Percentiles rank a stretch among this genome's conserved stretches.
phyloP scores from a whole-genome alignment of 2,113 vertebrate species.

The Meles meles region DNA sequence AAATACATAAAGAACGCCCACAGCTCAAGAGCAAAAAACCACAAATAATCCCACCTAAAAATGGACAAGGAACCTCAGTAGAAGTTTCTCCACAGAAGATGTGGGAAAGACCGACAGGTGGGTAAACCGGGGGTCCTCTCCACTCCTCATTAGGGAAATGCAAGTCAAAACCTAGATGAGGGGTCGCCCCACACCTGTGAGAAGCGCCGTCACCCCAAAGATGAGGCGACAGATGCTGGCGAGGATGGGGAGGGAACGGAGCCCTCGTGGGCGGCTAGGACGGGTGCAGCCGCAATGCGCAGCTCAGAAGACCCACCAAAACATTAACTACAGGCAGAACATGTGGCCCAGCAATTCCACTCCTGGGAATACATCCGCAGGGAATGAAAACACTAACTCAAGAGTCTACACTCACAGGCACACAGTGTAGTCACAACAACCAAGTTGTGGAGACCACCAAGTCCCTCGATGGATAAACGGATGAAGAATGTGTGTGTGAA shows the following conservation, averaged over 20 bases:
- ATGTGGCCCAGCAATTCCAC: no score
- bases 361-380: not conserved
- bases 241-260: not conserved
- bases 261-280: not conserved
- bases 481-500: not conserved
- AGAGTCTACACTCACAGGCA: not conserved
- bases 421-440: not conserved
- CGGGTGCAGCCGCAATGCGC: fast-evolving
- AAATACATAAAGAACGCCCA: not conserved
- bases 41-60: not conserved
- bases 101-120: not conserved
- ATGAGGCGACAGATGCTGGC: not conserved
- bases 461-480: not conserved
- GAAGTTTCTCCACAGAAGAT: not conserved
- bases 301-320: not conserved
- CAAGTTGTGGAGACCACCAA: no score
- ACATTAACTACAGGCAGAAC: not conserved
- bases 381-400: no score
- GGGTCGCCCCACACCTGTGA: fast-evolving
- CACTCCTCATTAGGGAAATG: not conserved
- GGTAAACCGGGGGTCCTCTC: not conserved
- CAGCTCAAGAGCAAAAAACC: not conserved
- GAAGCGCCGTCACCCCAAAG: not conserved
- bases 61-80: not conserved
- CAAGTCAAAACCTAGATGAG: not conserved